Evolutionary conservation across 2,113 vertebrate species (phyloP).

Genomic region (Oplegnathus fasciatus): DNA sequence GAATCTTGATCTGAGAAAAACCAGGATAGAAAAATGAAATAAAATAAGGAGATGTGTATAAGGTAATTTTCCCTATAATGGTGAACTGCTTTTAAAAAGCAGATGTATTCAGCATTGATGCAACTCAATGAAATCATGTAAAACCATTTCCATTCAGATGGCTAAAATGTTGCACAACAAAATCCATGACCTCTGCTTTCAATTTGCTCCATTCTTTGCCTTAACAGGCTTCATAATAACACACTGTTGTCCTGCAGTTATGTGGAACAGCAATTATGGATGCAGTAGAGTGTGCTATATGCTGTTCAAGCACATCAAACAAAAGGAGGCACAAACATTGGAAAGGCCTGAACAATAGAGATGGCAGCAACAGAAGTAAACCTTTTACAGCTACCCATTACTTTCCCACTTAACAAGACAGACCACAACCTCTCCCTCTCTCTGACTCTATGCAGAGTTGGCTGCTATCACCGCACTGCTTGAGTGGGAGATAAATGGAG

Average conservation of each 20-base stretch:
- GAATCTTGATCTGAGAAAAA: constrained; percentile 24
- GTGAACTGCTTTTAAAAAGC: constrained; percentile 33
- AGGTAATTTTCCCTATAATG: constrained; percentile 37
- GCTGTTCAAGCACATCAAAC: constrained; percentile 63
- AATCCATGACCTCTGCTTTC: constrained; percentile 64
- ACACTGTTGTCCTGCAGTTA: constrained; percentile 61
- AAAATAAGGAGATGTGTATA: constrained; percentile 40
- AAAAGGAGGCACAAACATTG: constrained; percentile 62
- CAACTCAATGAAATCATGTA: constrained; percentile 63
- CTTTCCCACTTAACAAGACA: constrained; percentile 76
- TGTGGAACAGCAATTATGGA: constrained; percentile 71
- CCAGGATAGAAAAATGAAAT: constrained; percentile 32
- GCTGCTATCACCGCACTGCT: constrained; percentile 69
- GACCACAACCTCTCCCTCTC: constrained; percentile 61
- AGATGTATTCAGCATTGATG: constrained; percentile 28
- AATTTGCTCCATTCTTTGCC: constrained; percentile 70
- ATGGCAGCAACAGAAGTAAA: constrained; percentile 61
- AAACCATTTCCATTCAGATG: constrained; percentile 61
- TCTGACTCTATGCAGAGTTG: constrained; percentile 75
- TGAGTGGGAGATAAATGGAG: constrained; percentile 81
- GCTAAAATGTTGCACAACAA: constrained; percentile 53
- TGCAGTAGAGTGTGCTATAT: constrained; percentile 43
- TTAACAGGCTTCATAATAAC: constrained; percentile 72
- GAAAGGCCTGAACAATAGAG: constrained; percentile 63
- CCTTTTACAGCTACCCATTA: constrained; percentile 72